Base-by-base conservation (phyloP, 35 echinoderm and acorn worm species). In the Eucidaris tribuloides region DNA sequence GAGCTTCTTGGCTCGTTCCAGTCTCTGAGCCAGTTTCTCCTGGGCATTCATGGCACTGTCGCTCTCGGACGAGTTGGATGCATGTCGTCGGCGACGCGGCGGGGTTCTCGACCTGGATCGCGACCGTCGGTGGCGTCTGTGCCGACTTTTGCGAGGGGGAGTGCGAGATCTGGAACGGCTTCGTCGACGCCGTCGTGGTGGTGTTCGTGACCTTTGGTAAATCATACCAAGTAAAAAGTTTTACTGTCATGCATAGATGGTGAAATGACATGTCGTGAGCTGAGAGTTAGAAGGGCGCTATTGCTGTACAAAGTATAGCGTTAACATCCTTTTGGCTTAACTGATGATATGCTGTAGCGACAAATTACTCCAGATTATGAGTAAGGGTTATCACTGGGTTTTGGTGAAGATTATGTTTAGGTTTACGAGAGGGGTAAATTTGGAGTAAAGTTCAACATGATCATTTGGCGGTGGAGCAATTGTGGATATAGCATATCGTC, bases 21-120 rank as follows among this genome's bases (percentile, higher is more conserved):
- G 70, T 27, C 90, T 56, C 22, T 90, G 81, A 0, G 95, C 90
- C 42, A 98, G 62, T 25, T 76, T 79, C 71, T 98, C 95, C 59
- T 98, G 95, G 37, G 95, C 91, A 62, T 92, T 82, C 77, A 98
- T 89, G 5, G 95, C 95, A n/a, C 86, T 52, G 65, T 98, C 94
- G 58, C 84, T 66, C 17, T 50, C 84, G 2, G 18, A 42, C 31
- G 72, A 92, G 0, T 31, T 32, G 20, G 39, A 50, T 1, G 52
- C 43, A 39, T 15, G 43, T 35, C 49, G 37, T 5, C 68, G 58
- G 24, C 43, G 45, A 18, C 42, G 41, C 9, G 40, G 71, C 14
- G 36, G 80, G 27, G 49, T 81, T 42, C 58, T 62, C 17, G 65
- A 83, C 25, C 71, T 30, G 28, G 45, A 54, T 20, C 49, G 79